These are phyloP conservation scores for Mythimna ferrago DNA, from an alignment of 2,888 invertebrate genomes.

Conservation along the genomic window DNA sequence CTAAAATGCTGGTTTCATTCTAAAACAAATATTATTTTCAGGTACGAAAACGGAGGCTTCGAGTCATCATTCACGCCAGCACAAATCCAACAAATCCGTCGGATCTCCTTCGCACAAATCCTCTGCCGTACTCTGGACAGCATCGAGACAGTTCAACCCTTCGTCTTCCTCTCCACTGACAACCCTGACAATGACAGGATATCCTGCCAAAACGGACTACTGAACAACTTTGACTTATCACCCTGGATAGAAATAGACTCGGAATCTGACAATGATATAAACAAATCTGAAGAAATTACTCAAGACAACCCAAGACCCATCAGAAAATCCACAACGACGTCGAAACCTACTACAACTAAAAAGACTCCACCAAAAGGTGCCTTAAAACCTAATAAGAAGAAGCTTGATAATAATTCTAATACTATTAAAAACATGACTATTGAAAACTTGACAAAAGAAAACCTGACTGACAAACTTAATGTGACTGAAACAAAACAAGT, in stretches of 20 bases:
- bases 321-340: conserved; percentile 68
- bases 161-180: conserved; percentile 92
- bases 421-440: conserved; percentile 69
- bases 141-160: conserved; percentile 93
- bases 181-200: conserved; percentile 91
- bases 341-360: conserved; percentile 71
- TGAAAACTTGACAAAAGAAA: conserved; percentile 57
- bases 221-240: conserved; percentile 91
- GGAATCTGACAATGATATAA: conserved; percentile 81
- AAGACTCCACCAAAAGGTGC: conserved; percentile 62
- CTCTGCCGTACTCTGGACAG: conserved; percentile 92
- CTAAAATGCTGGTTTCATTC: not conserved
- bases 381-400: conserved; percentile 68
- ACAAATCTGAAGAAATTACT: conserved; percentile 79
- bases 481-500: conserved; percentile 46
- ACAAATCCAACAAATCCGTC: conserved; percentile 94
- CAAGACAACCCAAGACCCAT: conserved; percentile 63
- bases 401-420: conserved; percentile 64
- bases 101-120: conserved; percentile 93
- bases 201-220: conserved; percentile 89
- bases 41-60: conserved; percentile 94
- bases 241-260: conserved; percentile 91
- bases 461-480: conserved; percentile 67
- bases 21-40: conserved; percentile 62
- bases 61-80: conserved; percentile 94